A percentile compares a stretch with the other conserved stretches of the same genome.
These are phyloP conservation scores for Scarus forsteni DNA, from an alignment of 2,797 vertebrate species.

Conservation along the genomic window DNA sequence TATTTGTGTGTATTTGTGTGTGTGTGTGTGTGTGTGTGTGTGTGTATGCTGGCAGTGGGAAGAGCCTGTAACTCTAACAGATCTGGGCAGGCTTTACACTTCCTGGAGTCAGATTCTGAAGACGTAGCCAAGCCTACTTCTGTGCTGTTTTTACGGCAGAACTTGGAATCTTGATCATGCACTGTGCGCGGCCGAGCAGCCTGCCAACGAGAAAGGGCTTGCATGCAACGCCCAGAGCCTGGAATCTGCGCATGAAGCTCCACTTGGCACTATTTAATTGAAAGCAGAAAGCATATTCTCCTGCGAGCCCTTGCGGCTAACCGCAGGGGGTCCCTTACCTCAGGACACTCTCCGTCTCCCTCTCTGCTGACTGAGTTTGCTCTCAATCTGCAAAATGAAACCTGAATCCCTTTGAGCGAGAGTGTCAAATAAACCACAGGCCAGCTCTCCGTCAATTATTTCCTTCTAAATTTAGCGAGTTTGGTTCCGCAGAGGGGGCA, in stretches of 20 bases:
- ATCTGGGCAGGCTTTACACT: constrained; percentile 40
- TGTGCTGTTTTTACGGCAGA: constrained; percentile 54
- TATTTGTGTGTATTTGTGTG: constrained; percentile 21
- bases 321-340: constrained; percentile 33
- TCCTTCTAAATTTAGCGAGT: constrained; percentile 8
- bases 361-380: constrained; percentile 21
- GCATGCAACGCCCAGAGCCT: constrained; percentile 49
- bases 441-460: constrained; percentile 2
- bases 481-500: not conserved
- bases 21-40: constrained; percentile 30
- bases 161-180: constrained; percentile 58
- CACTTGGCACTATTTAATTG: constrained; percentile 71
- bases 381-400: constrained; percentile 1
- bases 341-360: constrained; percentile 26
- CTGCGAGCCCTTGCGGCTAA: constrained; percentile 40
- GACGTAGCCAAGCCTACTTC: constrained; percentile 49
- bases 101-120: constrained; percentile 47
- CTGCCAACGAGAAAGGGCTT: constrained; percentile 51
- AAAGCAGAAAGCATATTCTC: constrained; percentile 70
- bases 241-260: constrained; percentile 50
- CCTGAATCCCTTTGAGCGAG: not conserved
- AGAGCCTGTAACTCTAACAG: constrained; percentile 31
- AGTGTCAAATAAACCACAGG: constrained; percentile 11
- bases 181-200: constrained; percentile 44
- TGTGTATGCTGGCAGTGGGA: constrained; percentile 38